phyloP scores from a whole-genome alignment of 2,113 vertebrate genomes.

The Columba livia region DNA sequence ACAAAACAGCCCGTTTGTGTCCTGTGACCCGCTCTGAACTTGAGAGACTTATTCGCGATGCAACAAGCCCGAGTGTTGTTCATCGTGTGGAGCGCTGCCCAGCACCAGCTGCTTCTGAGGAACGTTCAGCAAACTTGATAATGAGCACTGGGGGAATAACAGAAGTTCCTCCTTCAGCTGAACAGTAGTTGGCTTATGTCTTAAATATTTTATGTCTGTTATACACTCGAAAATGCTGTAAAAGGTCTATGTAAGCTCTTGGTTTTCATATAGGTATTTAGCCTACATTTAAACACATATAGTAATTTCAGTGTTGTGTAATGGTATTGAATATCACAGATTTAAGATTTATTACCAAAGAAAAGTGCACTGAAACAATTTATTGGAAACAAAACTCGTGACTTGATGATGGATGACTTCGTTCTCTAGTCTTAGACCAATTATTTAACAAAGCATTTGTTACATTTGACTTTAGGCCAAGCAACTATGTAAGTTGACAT shows the following conservation, averaged over 20 bases:
- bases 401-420: conserved; percentile 33
- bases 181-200: neutral
- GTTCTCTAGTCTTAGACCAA: conserved; percentile 34
- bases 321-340: conserved; percentile 36
- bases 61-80: neutral
- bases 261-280: neutral
- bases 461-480: conserved; percentile 26
- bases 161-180: conserved; percentile 4
- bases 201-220: conserved; percentile 33
- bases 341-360: conserved; percentile 57
- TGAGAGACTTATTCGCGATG: neutral
- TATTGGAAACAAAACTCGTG: conserved; percentile 60
- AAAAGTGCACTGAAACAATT: conserved; percentile 57
- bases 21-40: neutral
- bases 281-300: neutral
- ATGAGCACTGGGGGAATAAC: conserved; percentile 30
- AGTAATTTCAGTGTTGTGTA: neutral
- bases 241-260: neutral
- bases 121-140: conserved; percentile 38
- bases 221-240: neutral
- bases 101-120: conserved; percentile 12
- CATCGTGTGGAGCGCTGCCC: neutral
- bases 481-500: neutral
- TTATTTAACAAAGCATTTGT: conserved; percentile 54
- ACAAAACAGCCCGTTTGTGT: neutral